These are phyloP conservation scores for Dolichotis patagonum DNA, from an alignment of 2,113 vertebrate genomes.

Conservation along the genomic window DNA sequence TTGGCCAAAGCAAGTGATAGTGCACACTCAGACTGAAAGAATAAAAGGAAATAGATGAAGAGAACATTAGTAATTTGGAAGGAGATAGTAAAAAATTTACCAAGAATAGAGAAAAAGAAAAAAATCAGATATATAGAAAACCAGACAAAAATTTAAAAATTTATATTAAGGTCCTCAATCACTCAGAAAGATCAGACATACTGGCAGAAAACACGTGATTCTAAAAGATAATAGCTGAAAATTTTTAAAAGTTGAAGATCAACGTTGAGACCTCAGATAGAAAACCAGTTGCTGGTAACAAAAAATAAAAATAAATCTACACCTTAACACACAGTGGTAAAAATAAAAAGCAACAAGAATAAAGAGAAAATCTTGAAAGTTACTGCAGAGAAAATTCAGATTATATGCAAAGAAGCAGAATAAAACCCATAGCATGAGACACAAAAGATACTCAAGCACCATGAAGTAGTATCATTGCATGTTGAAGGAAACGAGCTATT, in stretches of 20 bases:
- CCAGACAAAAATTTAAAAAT: neutral
- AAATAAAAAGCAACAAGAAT: neutral
- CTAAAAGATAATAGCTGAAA: neutral
- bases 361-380: neutral
- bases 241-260: neutral
- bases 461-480: accelerated
- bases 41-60: neutral
- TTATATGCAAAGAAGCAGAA: neutral
- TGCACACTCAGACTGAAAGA: neutral
- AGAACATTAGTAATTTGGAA: neutral
- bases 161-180: neutral
- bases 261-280: neutral
- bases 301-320: neutral
- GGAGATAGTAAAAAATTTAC: neutral
- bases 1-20: neutral
- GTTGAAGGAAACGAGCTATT: neutral
- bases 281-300: neutral
- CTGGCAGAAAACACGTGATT: neutral
- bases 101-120: neutral
- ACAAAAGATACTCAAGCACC: neutral
- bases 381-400: neutral
- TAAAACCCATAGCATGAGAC: neutral
- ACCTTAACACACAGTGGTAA: neutral
- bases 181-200: neutral
- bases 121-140: neutral